Evolutionary conservation across 2,113 vertebrate species (phyloP).

Genomic region (Pedetes capensis): DNA sequence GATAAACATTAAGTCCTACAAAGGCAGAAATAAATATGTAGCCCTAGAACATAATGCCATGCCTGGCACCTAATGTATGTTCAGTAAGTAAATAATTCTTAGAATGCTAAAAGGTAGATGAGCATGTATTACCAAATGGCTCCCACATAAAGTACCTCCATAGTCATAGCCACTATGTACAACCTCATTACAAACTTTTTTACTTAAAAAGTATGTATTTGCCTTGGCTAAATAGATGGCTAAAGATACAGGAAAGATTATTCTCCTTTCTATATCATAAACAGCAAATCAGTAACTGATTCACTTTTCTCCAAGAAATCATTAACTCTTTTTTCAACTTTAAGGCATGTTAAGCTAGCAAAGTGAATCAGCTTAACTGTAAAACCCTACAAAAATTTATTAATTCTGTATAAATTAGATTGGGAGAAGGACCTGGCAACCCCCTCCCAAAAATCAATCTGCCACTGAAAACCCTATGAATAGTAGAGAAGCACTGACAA

Average conservation of each 20-base stretch:
- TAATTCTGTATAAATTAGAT: too few relatives aligned
- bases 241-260: background rate
- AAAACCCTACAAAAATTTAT: background rate
- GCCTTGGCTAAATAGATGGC: background rate
- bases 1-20: background rate
- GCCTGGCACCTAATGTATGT: background rate
- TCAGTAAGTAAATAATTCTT: background rate
- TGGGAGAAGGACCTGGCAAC: too few relatives aligned
- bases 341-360: background rate
- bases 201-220: too few relatives aligned
- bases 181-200: background rate
- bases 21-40: background rate
- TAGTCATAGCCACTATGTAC: background rate
- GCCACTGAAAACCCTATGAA: too few relatives aligned
- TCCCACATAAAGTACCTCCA: background rate
- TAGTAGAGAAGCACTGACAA: too few relatives aligned
- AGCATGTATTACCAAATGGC: background rate
- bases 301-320: background rate
- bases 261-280: background rate
- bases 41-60: background rate
- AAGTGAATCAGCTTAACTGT: background rate
- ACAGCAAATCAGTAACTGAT: constrained; percentile 26
- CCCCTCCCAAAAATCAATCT: too few relatives aligned
- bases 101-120: background rate
- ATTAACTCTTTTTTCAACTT: background rate